Evolutionary conservation across 2,113 vertebrate genomes (phyloP), one percentile per base, ranked within the genome.

Genomic region (Saccopteryx bilineata): DNA sequence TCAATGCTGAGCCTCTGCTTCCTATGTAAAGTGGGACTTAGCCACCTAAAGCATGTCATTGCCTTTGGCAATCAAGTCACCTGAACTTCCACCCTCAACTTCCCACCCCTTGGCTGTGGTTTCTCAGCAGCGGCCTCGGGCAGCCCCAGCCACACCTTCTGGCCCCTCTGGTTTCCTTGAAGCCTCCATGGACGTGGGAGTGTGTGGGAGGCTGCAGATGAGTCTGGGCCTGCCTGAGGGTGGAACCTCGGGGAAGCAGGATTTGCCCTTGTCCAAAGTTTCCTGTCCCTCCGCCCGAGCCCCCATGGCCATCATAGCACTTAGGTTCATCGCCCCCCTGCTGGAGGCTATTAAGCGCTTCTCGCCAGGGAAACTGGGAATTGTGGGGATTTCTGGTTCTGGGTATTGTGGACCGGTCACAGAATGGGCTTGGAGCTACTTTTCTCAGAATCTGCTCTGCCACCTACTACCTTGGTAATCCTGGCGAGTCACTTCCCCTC

Each of bases 401-500:
- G 24, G 15, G 19, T 48, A 3, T 5, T 12, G 56, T 10, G 54
- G 60, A 19, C 17, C 8, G 87, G 39, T 31, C 12, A 21, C 2
- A 5, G 56, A 19, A 50, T 12, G 52, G 63, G 21, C 54, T 21
- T 15, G 26, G 56, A 31, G 61, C 61, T 11, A 11, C 69, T 46
- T 79, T 26, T 6, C 50, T 5, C 10, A 63, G 28, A 46, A 18
- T 19, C 33, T 61, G 61, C 58, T 63, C 61, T 39, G n/a, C 52
- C 75, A 39, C 31, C 79, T 14, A 33, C 19, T 33, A 28, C 66
- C 61, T 80, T 28, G 26, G 71, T 74, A 17, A 54, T 26, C 31
- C 60, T 71, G 33, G 48, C 26, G 19, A 68, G 9, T 74, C 84
- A 69, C 87, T 95, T 63, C 68, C 46, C 65, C 75, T 94, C 46